phyloP scores from a whole-genome alignment of 2,888 invertebrate genomes.

The Carterocephalus palaemon region DNA sequence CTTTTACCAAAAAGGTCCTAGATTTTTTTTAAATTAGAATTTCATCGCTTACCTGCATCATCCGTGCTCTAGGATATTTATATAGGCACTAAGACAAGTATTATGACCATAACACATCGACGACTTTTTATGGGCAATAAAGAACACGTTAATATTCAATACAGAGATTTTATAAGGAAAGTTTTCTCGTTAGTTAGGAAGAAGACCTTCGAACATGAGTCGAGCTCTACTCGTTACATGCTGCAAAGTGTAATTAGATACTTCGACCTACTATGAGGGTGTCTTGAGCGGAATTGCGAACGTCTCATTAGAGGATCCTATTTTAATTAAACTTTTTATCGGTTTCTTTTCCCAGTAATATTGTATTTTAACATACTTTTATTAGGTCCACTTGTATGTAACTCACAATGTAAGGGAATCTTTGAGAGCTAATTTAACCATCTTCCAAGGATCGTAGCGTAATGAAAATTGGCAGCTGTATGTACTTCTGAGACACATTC shows the following conservation, averaged over 20 bases:
- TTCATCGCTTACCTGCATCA: too few relatives aligned
- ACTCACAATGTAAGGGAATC: too few relatives aligned
- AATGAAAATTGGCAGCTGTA: too few relatives aligned
- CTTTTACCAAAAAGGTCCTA: too few relatives aligned
- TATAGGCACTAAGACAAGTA: slow-evolving; percentile 14
- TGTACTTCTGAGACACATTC: too few relatives aligned
- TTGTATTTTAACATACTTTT: too few relatives aligned
- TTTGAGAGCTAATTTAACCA: too few relatives aligned
- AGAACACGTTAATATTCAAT: slow-evolving; percentile 40
- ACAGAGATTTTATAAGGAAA: slow-evolving; percentile 39
- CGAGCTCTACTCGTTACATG: slow-evolving; percentile 30
- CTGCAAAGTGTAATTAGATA: slow-evolving; percentile 34
- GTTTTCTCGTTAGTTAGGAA: slow-evolving; percentile 39
- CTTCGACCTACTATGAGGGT: slow-evolving; percentile 21
- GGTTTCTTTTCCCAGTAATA: too few relatives aligned
- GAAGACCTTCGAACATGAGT: slow-evolving; percentile 28
- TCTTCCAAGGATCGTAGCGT: too few relatives aligned
- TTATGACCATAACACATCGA: slow-evolving; percentile 17
- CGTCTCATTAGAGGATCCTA: too few relatives aligned
- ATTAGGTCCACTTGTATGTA: too few relatives aligned
- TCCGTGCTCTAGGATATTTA: neutral
- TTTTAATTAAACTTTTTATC: slow-evolving; percentile 5
- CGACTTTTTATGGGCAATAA: slow-evolving; percentile 35
- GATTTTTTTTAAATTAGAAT: too few relatives aligned
- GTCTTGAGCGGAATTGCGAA: neutral